Conservation (phyloP, 2,888 invertebrate species). For the Drosophila lacicola region DNA sequence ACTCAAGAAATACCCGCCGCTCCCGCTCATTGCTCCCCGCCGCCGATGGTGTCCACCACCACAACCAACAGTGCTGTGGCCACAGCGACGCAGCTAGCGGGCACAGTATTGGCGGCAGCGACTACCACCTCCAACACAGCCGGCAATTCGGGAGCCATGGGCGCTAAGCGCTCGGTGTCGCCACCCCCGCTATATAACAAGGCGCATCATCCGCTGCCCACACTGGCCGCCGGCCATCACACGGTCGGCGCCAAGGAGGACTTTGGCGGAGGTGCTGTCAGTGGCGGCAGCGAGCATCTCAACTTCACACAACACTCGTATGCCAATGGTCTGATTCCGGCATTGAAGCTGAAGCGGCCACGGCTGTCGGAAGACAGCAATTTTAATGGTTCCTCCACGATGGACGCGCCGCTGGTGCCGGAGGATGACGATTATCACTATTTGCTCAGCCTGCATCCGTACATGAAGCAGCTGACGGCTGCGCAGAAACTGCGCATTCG, state of each 20-base stretch:
- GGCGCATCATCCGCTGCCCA: slow-evolving; percentile 81
- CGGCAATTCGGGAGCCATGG: slow-evolving; percentile 46
- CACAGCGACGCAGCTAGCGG: slow-evolving; percentile 51
- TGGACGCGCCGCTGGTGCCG: slow-evolving; percentile 82
- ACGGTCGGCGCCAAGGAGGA: slow-evolving; percentile 75
- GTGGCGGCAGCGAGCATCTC: slow-evolving; percentile 68
- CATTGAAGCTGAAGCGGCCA: slow-evolving; percentile 82
- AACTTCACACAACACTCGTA: slow-evolving; percentile 82
- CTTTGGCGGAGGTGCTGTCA: slow-evolving; percentile 40
- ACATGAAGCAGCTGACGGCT: slow-evolving; percentile 84
- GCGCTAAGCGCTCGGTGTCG: slow-evolving; percentile 79
- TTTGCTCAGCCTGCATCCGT: slow-evolving; percentile 84
- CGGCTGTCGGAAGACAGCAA: slow-evolving; percentile 83
- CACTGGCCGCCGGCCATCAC: slow-evolving; percentile 57
- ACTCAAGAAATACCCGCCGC: slow-evolving; percentile 21
- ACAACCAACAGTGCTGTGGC: slow-evolving; percentile 48
- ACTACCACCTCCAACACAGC: slow-evolving; percentile 60
- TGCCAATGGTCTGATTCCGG: slow-evolving; percentile 82
- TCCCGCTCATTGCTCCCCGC: slow-evolving; percentile 60
- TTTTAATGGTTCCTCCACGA: slow-evolving; percentile 84
- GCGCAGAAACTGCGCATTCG: slow-evolving; percentile 85
- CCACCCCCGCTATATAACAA: slow-evolving; percentile 82
- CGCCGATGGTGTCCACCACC: slow-evolving; percentile 64
- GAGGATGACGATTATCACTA: slow-evolving; percentile 85
- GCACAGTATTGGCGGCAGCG: slow-evolving; percentile 63